A percentile compares a stretch with the other conserved stretches of the same genome.
Conservation (phyloP, 2,797 vertebrate genomes). For the Aldrovandia affinis region DNA sequence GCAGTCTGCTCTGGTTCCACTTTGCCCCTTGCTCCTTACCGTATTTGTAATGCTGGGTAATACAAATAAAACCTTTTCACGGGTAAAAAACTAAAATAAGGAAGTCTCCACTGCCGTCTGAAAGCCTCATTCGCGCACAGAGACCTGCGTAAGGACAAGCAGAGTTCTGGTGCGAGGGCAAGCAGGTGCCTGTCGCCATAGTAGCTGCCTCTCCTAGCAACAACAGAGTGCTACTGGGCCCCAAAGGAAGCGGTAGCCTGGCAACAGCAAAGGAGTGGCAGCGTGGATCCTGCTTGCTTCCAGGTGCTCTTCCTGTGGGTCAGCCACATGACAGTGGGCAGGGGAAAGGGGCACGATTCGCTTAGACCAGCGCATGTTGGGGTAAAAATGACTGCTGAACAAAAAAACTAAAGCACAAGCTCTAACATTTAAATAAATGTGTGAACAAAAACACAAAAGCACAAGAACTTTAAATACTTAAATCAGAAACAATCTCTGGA, state of each 20-base stretch:
- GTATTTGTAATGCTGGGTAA: neutral
- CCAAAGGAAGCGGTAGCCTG: conserved; percentile 21
- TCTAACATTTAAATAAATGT: neutral
- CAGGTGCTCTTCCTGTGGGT: conserved; percentile 8
- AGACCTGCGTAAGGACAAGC: neutral
- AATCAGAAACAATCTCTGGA: no score
- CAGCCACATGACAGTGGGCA: neutral
- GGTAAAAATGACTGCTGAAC: no score
- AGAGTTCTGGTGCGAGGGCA: neutral
- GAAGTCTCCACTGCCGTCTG: no score
- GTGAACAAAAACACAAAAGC: neutral
- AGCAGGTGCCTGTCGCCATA: neutral
- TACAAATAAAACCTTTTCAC: no score
- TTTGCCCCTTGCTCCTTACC: neutral
- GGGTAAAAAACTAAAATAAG: no score
- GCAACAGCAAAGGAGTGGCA: conserved; percentile 31
- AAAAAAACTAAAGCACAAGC: no score
- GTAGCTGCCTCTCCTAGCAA: conserved; percentile 40
- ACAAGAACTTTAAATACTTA: no score
- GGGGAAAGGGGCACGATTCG: neutral
- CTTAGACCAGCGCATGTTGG: neutral
- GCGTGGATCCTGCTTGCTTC: neutral
- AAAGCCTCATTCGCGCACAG: no score
- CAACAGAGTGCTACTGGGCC: conserved; percentile 41
- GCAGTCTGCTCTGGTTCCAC: neutral